These are phyloP conservation scores for Drosophila fungiperda DNA, from an alignment of 2,888 invertebrate species.

Conservation along the genomic window DNA sequence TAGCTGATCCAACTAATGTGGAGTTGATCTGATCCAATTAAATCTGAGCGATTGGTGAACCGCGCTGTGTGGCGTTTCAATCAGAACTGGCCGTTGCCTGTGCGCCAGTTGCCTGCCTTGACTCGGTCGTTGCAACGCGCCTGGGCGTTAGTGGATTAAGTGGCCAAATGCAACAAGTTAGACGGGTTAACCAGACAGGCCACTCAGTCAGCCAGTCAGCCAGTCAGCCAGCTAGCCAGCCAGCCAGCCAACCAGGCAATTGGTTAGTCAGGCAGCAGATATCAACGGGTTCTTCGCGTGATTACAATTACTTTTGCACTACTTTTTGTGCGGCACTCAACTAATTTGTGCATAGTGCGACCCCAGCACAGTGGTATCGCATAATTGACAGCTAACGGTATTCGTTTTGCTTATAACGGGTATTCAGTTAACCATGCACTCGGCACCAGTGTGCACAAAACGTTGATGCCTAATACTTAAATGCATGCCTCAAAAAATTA, in stretches of 20 bases:
- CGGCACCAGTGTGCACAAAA: conserved; percentile 21
- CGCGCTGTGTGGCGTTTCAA: conserved; percentile 65
- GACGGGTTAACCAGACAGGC: conserved; percentile 61
- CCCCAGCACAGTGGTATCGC: conserved; percentile 40
- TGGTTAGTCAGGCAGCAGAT: neutral
- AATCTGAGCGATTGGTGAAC: conserved; percentile 44
- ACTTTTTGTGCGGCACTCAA: conserved; percentile 53
- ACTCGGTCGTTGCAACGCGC: conserved; percentile 39
- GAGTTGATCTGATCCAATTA: neutral
- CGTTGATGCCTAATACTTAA: conserved; percentile 33
- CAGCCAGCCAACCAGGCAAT: conserved; percentile 6
- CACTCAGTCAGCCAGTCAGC: conserved; percentile 2
- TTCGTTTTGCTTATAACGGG: neutral
- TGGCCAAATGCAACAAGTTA: conserved; percentile 69
- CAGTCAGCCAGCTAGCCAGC: conserved; percentile 3
- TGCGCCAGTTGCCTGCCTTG: conserved; percentile 56
- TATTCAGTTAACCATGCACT: conserved; percentile 1
- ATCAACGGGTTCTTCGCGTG: conserved; percentile 65
- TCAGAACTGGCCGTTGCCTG: conserved; percentile 64
- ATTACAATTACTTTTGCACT: conserved; percentile 80
- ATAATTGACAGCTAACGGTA: conserved; percentile 31
- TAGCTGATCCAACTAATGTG: neutral
- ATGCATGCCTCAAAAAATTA: conserved; percentile 32
- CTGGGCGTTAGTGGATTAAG: conserved; percentile 74
- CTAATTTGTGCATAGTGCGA: conserved; percentile 26